phyloP scores from a whole-genome alignment of 2,113 vertebrate species.

The Heptranchias perlo region DNA sequence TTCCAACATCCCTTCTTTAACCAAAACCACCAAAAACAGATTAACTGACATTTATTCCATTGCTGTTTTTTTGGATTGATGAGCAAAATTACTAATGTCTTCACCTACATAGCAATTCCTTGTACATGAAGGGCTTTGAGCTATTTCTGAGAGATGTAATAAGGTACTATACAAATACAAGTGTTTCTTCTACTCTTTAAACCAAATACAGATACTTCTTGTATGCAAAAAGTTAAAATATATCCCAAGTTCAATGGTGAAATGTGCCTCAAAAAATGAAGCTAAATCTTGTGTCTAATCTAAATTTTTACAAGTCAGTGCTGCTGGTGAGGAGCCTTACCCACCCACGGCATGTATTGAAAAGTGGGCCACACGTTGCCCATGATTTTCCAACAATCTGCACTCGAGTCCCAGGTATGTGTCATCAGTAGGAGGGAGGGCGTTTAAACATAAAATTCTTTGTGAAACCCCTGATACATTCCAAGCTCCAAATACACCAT shows the following conservation, averaged over 20 bases:
- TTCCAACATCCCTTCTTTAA: not conserved
- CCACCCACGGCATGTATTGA: not conserved
- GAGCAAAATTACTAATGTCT: not conserved
- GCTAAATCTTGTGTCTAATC: no score
- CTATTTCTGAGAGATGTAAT: not conserved
- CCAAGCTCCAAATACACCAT: not conserved
- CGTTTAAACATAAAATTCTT: not conserved
- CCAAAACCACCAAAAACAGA: not conserved
- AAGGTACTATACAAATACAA: no score
- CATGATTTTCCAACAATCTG: not conserved
- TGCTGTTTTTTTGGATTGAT: not conserved
- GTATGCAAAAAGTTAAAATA: no score
- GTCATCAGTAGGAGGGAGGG: not conserved
- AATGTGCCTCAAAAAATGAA: no score
- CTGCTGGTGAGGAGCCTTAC: not conserved
- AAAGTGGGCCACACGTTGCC: not conserved
- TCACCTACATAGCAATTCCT: not conserved
- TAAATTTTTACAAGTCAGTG: not conserved
- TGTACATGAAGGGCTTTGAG: not conserved
- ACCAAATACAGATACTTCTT: no score
- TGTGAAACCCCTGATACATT: not conserved
- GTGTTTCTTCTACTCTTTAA: no score
- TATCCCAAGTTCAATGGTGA: no score
- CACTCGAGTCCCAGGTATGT: not conserved
- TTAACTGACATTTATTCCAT: not conserved